Evolutionary conservation across 1,140 invertebrate genomes (phyloP).

Genomic region (Oreohelix idahoensis): DNA sequence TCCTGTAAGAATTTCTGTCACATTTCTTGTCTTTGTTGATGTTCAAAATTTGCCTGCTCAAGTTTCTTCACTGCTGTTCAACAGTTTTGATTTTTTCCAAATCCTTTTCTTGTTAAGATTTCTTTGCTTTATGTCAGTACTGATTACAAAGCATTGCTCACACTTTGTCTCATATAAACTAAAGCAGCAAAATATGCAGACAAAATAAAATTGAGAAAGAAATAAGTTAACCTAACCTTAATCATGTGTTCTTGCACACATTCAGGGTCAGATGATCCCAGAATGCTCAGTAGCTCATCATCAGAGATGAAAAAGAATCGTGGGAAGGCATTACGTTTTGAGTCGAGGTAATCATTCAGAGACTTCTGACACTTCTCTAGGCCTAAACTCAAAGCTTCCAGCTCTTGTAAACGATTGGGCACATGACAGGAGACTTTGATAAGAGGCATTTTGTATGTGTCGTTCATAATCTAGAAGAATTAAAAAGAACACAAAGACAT

Average conservation of each 20-base stretch:
- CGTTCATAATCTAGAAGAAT: slow-evolving; percentile 81
- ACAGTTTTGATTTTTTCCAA: too few species aligned
- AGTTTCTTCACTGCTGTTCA: too few species aligned
- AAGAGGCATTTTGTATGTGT: slow-evolving; percentile 83
- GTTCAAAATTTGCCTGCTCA: too few species aligned
- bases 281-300: slow-evolving; percentile 89
- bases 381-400: slow-evolving; percentile 81
- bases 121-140: too few species aligned
- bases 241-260: slow-evolving; percentile 93
- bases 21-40: too few species aligned
- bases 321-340: slow-evolving; percentile 88
- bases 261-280: slow-evolving; percentile 85
- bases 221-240: slow-evolving; percentile 78
- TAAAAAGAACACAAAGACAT: not conserved
- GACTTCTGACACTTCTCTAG: slow-evolving; percentile 93
- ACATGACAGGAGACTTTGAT: slow-evolving; percentile 84
- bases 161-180: too few species aligned
- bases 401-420: slow-evolving; percentile 82
- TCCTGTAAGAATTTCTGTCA: too few species aligned
- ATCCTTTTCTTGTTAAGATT: too few species aligned
- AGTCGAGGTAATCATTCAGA: slow-evolving; percentile 89
- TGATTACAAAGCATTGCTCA: too few species aligned
- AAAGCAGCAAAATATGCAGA: too few species aligned
- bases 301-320: slow-evolving; percentile 95
- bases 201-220: not conserved